Conservation (phyloP, 2,797 vertebrate genomes). For the Coregonus sp. region DNA sequence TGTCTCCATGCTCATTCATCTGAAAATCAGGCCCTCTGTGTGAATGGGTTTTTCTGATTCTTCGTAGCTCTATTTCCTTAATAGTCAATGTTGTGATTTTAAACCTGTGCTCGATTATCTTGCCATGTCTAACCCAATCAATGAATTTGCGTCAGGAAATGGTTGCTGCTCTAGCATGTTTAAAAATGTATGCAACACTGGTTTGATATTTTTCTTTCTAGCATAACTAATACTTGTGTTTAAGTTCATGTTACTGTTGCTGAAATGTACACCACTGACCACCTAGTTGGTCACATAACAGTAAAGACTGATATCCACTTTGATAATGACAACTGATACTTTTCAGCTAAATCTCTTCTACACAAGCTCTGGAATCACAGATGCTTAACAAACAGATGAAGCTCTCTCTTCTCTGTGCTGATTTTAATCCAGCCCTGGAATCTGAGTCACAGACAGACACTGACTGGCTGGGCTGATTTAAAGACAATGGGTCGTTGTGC, state of each 20-base stretch:
- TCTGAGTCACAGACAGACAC: neutral
- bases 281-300: neutral
- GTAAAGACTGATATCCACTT: neutral
- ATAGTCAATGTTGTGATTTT: neutral
- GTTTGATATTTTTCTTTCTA: neutral
- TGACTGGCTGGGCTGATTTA: neutral
- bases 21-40: constrained; percentile 62
- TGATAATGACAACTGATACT: constrained; percentile 18
- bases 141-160: neutral
- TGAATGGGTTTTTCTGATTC: constrained; percentile 44
- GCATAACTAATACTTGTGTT: neutral
- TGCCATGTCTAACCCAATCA: neutral
- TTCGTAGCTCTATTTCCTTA: neutral
- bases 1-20: constrained; percentile 6
- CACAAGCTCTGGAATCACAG: constrained; percentile 12
- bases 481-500: neutral
- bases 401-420: constrained; percentile 6
- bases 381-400: constrained; percentile 15
- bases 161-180: neutral
- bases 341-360: neutral
- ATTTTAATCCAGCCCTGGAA: constrained; percentile 30
- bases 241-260: constrained; percentile 8
- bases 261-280: neutral
- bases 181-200: neutral
- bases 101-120: neutral